Evolutionary conservation across 2,113 vertebrate genomes (phyloP).

Genomic region (Platichthys flesus): DNA sequence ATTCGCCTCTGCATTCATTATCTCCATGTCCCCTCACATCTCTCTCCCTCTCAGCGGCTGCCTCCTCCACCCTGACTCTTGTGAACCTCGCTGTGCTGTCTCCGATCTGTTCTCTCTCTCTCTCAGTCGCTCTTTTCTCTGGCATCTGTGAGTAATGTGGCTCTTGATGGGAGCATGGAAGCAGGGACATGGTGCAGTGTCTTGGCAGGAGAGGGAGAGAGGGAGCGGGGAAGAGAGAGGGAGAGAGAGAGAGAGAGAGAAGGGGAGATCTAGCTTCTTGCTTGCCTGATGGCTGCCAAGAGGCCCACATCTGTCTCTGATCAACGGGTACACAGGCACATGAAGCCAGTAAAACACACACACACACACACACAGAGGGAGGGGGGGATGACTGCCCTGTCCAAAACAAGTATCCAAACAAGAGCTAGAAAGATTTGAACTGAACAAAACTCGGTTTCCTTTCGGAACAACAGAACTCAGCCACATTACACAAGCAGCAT

Average conservation of each 20-base stretch:
- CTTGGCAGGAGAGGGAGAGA: conserved; percentile 60
- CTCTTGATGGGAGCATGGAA: conserved; percentile 59
- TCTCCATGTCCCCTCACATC: conserved; percentile 11
- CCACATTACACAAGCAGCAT: neutral
- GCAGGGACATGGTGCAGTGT: conserved; percentile 67
- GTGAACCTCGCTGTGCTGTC: conserved; percentile 24
- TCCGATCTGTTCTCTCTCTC: conserved; percentile 37
- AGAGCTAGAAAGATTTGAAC: conserved; percentile 35
- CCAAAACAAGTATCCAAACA: conserved; percentile 60
- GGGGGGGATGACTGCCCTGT: conserved; percentile 22
- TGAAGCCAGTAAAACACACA: neutral
- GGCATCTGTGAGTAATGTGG: conserved; percentile 70
- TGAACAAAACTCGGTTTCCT: neutral
- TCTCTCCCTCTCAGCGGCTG: conserved; percentile 13
- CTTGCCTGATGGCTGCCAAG: conserved; percentile 68
- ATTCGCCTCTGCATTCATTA: neutral
- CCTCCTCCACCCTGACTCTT: neutral
- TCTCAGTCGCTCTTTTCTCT: conserved; percentile 36
- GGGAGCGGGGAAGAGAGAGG: conserved; percentile 18
- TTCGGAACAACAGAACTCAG: neutral
- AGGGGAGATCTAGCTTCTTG: conserved; percentile 44
- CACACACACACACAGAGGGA: conserved; percentile 2
- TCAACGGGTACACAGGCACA: conserved; percentile 46
- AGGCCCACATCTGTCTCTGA: conserved; percentile 81
- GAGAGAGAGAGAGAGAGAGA: conserved; percentile 3